Percentiles rank a stretch among this genome's conserved stretches.
phyloP scores from a whole-genome alignment of 2,797 vertebrate species.

The Poeciliopsis infans region DNA sequence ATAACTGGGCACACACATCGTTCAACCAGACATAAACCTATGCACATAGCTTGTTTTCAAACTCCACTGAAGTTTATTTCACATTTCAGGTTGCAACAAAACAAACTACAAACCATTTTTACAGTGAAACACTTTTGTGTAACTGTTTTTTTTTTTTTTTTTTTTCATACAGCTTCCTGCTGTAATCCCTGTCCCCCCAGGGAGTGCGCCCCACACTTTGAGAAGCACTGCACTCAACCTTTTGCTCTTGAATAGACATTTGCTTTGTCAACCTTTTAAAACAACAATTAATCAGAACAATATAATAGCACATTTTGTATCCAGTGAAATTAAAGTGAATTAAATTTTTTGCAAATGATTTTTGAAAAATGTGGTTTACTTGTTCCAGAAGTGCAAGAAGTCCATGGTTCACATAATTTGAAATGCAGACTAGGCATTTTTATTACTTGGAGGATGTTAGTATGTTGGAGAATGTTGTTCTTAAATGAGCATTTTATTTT shows the following conservation, averaged over 20 bases:
- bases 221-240: background rate
- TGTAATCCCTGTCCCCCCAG: no score
- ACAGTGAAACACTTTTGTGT: no score
- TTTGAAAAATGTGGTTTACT: constrained; percentile 1
- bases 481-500: background rate
- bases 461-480: background rate
- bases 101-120: no score
- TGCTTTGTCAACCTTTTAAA: background rate
- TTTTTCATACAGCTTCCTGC: no score
- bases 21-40: no score
- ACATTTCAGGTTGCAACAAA: no score
- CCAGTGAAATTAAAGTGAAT: constrained; percentile 14
- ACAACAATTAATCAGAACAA: constrained; percentile 8
- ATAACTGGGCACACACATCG: no score
- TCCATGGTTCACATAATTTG: background rate
- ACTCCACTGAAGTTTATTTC: no score
- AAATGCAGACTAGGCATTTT: background rate
- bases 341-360: constrained; percentile 4
- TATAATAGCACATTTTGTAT: constrained; percentile 17
- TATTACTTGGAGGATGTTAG: background rate
- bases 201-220: no score
- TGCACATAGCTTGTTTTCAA: no score
- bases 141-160: no score
- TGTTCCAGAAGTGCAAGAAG: background rate
- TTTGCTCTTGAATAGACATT: background rate